phyloP scores from a whole-genome alignment of 2,113 vertebrate genomes.

The Otocyon megalotis region DNA sequence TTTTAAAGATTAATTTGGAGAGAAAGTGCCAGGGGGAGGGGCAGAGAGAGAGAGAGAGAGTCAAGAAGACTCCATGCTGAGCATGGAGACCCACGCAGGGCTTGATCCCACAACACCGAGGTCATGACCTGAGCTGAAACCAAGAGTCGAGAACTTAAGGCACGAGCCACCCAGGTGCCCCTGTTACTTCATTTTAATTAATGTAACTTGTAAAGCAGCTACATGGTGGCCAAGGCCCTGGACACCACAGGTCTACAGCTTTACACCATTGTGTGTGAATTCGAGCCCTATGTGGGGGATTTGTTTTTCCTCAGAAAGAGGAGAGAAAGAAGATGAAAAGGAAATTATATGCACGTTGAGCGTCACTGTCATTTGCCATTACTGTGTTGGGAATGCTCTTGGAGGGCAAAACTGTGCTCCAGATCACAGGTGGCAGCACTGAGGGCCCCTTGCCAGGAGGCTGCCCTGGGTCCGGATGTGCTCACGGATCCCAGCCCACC shows the following conservation, averaged over 20 bases:
- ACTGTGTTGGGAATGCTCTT: not conserved
- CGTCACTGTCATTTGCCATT: not conserved
- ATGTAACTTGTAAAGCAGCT: not conserved
- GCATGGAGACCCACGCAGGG: not conserved
- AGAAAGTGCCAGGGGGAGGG: not conserved
- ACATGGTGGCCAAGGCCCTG: accelerated
- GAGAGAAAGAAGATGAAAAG: not conserved
- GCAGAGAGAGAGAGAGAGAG: not conserved
- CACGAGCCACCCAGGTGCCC: not conserved
- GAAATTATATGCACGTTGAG: accelerated
- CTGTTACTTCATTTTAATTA: not conserved
- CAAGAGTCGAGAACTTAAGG: not conserved
- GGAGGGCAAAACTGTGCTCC: not conserved
- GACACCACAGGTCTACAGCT: not conserved
- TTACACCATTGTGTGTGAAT: not conserved
- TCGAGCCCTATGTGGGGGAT: too few relatives aligned
- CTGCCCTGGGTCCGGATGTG: not conserved
- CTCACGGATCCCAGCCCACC: accelerated
- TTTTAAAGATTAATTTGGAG: not conserved
- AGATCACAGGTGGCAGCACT: accelerated
- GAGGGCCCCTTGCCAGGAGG: not conserved
- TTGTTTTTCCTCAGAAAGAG: not conserved
- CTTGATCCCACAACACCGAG: not conserved
- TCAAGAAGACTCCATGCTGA: not conserved
- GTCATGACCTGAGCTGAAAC: not conserved